Base-by-base conservation (phyloP, 30 jellyfish, hydroid and myxozoan species). In the Cassiopea andromeda region DNA sequence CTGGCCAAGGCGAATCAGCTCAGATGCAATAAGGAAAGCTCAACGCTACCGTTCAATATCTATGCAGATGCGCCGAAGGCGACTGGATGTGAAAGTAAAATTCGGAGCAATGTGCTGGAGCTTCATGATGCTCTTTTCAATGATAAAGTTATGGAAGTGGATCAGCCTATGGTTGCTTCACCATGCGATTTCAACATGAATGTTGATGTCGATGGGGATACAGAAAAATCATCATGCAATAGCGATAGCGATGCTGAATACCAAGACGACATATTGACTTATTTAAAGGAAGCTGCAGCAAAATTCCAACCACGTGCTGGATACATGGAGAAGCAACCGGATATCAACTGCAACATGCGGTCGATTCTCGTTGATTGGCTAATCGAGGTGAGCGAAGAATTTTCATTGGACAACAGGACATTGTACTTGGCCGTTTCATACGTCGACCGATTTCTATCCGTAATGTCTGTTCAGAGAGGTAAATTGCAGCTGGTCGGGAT, bases 401-500 rank as follows among this genome's bases (percentile, higher is more conserved):
- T 93, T 85, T 70, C 85, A 59, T 81, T 96, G 45, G 90, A 72
- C 47, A 95, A 98, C 77, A 98, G 93, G 80, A 96, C 99, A 14
- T 76, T 96, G 61, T 93, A 71, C 80, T 73, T 92, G 50, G 81
- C 99, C 1, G 99, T 96, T 57, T 80, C 91, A 78, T 93, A 88
- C 85, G 85, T 96, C 75, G 99, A 96, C 80, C 87, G 97, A 46
- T 96, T 96, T 75, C 67, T 96, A 50, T 96, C 99, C 6, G 80
- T 69, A 57, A 96, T 96, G 99, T 96, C 99, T 38, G 99, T 96
- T 7, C 88, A 89, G 80, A 66, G 98, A 83, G 94, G 97, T 46
- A 96, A 96, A 73, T 72, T 96, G n/a, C 99, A 96, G 58, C 92
- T 96, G 13, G 99, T 96, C 46, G 99, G 99, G 6, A 94, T 98